These are phyloP conservation scores for Protomyctophum bolini DNA, from an alignment of 2,113 vertebrate genomes.

Conservation along the genomic window DNA sequence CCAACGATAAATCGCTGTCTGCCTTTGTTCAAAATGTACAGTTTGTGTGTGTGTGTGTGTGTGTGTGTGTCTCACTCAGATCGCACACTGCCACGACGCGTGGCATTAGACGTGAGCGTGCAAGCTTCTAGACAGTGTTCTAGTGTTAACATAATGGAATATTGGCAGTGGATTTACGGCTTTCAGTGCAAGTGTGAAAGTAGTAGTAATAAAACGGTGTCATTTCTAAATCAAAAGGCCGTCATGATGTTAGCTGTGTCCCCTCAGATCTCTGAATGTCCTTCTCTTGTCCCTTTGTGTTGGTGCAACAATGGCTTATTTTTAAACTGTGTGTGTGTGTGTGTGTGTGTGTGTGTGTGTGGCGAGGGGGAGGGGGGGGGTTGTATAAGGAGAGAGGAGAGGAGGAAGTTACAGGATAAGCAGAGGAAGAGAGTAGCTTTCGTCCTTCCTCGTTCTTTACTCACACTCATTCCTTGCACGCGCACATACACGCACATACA, in stretches of 20 bases:
- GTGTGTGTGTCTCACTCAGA: no score
- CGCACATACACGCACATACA: background rate
- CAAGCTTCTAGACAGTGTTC: no score
- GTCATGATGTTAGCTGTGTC: background rate
- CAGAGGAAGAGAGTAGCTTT: constrained; percentile 45
- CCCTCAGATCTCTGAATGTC: constrained; percentile 10
- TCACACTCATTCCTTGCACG: background rate
- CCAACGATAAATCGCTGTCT: no score
- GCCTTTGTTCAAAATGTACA: no score
- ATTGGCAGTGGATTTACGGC: no score
- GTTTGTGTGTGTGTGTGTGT: no score
- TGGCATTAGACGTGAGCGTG: no score
- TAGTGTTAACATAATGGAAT: no score
- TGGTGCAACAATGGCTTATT: constrained; percentile 71
- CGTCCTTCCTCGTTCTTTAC: constrained; percentile 42
- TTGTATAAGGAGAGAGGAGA: constrained; percentile 4
- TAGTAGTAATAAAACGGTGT: no score
- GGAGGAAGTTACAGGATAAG: constrained; percentile 59
- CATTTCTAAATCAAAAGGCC: background rate
- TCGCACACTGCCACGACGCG: no score
- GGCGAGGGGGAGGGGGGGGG: background rate
- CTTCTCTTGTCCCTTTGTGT: constrained; percentile 50
- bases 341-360: constrained; percentile 8
- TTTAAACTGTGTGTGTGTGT: constrained; percentile 53
- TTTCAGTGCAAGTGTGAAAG: no score